Evolutionary conservation across 2,888 invertebrate species (phyloP).

Genomic region (Amorpha juglandis): DNA sequence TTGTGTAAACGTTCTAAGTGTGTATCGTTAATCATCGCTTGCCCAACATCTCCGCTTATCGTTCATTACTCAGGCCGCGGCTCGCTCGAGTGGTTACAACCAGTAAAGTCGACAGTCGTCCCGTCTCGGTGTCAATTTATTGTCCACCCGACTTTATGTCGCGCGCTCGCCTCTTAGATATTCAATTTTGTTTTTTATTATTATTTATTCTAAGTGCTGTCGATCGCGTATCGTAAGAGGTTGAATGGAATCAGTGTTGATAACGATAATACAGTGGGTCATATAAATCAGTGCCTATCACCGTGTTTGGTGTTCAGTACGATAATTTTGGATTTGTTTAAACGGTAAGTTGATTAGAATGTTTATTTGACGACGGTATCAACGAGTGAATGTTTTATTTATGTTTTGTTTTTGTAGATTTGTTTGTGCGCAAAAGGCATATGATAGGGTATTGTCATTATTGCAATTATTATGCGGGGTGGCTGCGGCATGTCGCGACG

Average conservation of each 20-base stretch:
- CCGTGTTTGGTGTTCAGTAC: conserved; percentile 30
- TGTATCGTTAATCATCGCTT: conserved; percentile 31
- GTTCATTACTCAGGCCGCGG: conserved; percentile 49
- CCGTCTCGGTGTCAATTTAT: conserved; percentile 72
- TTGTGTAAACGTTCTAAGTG: conserved; percentile 22
- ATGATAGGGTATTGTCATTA: neutral
- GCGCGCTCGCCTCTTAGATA: conserved; percentile 60
- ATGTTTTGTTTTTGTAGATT: too few relatives aligned
- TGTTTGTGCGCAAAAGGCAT: too few relatives aligned
- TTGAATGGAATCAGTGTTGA: conserved; percentile 37
- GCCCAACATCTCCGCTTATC: conserved; percentile 42
- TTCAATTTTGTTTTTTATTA: conserved; percentile 26
- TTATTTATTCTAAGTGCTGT: neutral
- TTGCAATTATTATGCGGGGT: neutral
- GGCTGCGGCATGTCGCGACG: neutral
- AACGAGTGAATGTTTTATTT: neutral
- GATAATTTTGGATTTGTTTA: conserved; percentile 24
- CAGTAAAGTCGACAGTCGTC: conserved; percentile 60
- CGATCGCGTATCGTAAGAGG: neutral
- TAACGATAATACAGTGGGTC: conserved; percentile 31
- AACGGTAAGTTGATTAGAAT: conserved; percentile 19
- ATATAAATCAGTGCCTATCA: conserved; percentile 27
- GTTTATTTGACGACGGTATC: neutral
- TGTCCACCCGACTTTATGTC: conserved; percentile 61
- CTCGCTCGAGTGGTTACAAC: conserved; percentile 58